phyloP scores from a whole-genome alignment of 2,797 vertebrate genomes.

The Galagoides demidoff region DNA sequence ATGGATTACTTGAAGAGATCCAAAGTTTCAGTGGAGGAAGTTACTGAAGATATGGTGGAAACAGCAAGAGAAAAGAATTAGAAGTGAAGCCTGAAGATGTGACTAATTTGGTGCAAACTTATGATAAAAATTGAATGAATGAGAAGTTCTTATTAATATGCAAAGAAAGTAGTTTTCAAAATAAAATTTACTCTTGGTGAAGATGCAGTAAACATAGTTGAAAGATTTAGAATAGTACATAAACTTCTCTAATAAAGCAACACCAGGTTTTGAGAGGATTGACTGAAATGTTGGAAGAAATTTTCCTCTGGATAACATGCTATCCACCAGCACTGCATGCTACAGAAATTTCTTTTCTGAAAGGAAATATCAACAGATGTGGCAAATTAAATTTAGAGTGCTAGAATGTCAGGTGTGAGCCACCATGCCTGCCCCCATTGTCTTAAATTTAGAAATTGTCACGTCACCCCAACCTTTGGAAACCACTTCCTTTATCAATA shows the following conservation, averaged over 20 bases:
- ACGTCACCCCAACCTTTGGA: neutral
- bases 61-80: neutral
- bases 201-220: neutral
- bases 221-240: neutral
- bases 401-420: too few species aligned
- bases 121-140: neutral
- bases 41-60: neutral
- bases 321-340: neutral
- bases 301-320: neutral
- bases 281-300: neutral
- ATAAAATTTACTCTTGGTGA: neutral
- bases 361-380: neutral
- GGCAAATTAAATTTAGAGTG: neutral
- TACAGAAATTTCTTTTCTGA: neutral
- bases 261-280: neutral
- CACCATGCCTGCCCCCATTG: neutral
- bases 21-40: neutral
- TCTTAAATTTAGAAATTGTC: neutral
- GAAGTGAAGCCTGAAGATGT: neutral
- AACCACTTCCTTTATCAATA: neutral
- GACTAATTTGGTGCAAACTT: neutral
- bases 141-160: neutral
- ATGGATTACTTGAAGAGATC: neutral
- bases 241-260: neutral
- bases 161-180: neutral